Evolutionary conservation across 1,140 invertebrate genomes (phyloP).

Genomic region (Lordiphosa stackelbergi): DNA sequence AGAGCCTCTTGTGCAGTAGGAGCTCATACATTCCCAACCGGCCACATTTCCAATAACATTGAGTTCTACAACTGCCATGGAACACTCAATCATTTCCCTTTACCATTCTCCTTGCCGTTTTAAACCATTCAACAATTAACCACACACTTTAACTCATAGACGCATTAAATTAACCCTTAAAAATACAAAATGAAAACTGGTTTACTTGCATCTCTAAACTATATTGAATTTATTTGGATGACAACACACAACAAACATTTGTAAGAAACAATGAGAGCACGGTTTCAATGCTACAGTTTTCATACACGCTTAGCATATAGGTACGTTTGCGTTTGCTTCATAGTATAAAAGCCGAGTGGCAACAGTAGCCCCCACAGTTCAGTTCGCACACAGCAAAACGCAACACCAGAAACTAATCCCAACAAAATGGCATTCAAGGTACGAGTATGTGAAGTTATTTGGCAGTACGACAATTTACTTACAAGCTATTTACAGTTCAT

Average conservation of each 20-base stretch:
- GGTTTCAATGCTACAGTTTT: constrained; percentile 54
- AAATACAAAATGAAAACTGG: constrained; percentile 10
- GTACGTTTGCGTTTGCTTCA: constrained; percentile 48
- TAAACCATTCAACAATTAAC: constrained; percentile 11
- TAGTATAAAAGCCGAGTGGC: constrained; percentile 50
- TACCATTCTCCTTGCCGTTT: background rate
- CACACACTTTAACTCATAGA: constrained; percentile 17
- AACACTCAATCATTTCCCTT: too few species aligned
- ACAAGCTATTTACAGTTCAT: constrained; percentile 35
- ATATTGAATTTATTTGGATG: constrained; percentile 53
- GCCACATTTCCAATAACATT: too few species aligned
- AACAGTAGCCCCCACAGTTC: constrained; percentile 56
- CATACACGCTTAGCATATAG: constrained; percentile 61
- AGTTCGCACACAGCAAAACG: constrained; percentile 33
- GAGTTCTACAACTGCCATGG: too few species aligned
- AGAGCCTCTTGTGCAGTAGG: too few species aligned
- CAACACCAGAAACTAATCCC: constrained; percentile 22
- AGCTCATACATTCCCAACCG: too few species aligned
- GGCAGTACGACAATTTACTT: constrained; percentile 5
- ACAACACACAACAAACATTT: constrained; percentile 46
- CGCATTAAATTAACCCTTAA: constrained; percentile 7
- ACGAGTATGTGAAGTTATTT: constrained; percentile 7
- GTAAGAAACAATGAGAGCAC: constrained; percentile 15
- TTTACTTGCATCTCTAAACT: constrained; percentile 31
- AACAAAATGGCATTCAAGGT: constrained; percentile 68